Percentiles rank a stretch among this genome's conserved stretches.
Evolutionary conservation across 2,113 vertebrate genomes (phyloP).

Genomic region (Seriola dumerili): DNA sequence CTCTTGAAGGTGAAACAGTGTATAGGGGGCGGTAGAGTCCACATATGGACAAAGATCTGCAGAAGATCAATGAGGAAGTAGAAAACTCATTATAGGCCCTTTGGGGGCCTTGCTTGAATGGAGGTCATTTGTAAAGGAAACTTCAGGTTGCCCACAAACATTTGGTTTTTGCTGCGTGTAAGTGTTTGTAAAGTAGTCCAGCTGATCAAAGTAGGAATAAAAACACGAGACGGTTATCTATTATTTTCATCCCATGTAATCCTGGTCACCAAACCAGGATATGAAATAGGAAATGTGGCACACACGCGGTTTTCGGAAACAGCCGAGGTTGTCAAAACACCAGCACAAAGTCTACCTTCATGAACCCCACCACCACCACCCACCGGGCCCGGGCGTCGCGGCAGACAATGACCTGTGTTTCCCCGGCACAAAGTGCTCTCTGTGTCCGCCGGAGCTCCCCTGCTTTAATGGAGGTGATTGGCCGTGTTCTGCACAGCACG

Average conservation of each 20-base stretch:
- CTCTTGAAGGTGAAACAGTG: neutral
- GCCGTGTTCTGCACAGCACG: slow-evolving; percentile 68
- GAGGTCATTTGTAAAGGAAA: no score
- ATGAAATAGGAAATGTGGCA: slow-evolving; percentile 66
- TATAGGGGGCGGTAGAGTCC: slow-evolving; percentile 63
- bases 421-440: slow-evolving; percentile 82
- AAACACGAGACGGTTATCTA: neutral
- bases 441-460: slow-evolving; percentile 63
- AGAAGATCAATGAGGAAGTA: neutral
- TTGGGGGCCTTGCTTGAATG: no score
- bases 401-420: slow-evolving; percentile 83
- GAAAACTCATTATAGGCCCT: fast-evolving
- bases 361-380: slow-evolving; percentile 44
- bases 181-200: neutral
- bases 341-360: slow-evolving; percentile 83
- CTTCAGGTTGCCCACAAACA: fast-evolving
- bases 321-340: slow-evolving; percentile 86
- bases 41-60: neutral
- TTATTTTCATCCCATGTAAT: slow-evolving; percentile 42
- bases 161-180: no score
- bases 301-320: slow-evolving; percentile 78
- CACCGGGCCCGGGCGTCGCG: slow-evolving; percentile 57
- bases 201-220: neutral
- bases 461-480: slow-evolving; percentile 60
- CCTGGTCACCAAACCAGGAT: slow-evolving; percentile 44